Evolutionary conservation across 2,113 vertebrate species (phyloP).

Genomic region (Chamaetylas fuelleborni): DNA sequence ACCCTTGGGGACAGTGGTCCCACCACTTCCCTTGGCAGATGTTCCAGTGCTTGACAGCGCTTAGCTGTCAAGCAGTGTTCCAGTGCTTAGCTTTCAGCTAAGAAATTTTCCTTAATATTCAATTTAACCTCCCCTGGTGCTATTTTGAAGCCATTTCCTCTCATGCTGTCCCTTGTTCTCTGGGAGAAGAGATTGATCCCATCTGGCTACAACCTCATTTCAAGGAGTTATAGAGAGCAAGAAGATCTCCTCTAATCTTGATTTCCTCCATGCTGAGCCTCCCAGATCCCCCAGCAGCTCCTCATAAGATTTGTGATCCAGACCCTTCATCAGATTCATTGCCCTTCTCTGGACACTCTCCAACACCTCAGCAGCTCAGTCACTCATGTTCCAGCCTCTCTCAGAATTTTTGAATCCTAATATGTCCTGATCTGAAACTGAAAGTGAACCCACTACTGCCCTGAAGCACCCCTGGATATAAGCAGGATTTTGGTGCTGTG

Average conservation of each 20-base stretch:
- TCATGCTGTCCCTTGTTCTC: neutral
- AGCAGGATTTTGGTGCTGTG: neutral
- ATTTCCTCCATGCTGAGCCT: neutral
- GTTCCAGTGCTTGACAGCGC: neutral
- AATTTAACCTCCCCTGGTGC: neutral
- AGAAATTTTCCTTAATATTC: neutral
- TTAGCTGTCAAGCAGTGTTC: no score
- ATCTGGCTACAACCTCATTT: neutral
- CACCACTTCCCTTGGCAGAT: neutral
- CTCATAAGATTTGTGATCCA: neutral
- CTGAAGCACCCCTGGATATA: neutral
- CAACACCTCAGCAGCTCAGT: neutral
- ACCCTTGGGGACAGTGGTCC: accelerated
- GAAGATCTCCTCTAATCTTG: neutral
- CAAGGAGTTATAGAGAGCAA: neutral
- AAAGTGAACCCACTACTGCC: neutral
- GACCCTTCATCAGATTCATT: neutral
- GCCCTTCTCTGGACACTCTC: neutral
- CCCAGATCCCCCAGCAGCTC: neutral
- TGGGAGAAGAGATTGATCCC: neutral
- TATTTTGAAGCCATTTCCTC: neutral
- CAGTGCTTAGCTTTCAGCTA: neutral
- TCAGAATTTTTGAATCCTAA: neutral
- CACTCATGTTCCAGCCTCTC: neutral
- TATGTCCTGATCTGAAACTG: neutral